Evolutionary conservation across 2,888 invertebrate species (phyloP).

Genomic region (Troides aeacus): DNA sequence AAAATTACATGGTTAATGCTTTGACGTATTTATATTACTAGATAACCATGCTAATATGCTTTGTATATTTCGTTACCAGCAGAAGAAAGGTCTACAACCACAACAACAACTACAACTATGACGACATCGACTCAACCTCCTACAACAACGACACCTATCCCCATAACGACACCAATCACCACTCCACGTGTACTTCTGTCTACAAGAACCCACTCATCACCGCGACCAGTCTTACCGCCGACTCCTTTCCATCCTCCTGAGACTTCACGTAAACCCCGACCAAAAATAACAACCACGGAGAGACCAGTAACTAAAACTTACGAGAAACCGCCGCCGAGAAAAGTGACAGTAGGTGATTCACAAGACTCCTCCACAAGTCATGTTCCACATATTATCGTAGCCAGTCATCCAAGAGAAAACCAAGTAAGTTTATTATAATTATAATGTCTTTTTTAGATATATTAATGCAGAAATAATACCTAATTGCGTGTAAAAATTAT

Average conservation of each 20-base stretch:
- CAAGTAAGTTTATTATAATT: constrained; percentile 75
- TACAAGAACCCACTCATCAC: constrained; percentile 47
- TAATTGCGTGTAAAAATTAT: no score
- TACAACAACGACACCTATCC: constrained; percentile 34
- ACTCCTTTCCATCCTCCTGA: constrained; percentile 42
- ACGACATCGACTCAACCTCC: constrained; percentile 23
- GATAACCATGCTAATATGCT: no score
- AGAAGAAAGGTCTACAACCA: constrained; percentile 68
- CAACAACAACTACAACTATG: constrained; percentile 42
- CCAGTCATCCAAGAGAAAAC: constrained; percentile 89
- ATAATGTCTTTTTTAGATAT: background rate
- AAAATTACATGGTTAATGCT: no score
- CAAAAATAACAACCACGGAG: constrained; percentile 60
- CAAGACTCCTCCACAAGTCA: constrained; percentile 69
- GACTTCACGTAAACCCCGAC: constrained; percentile 57
- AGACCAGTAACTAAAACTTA: constrained; percentile 65
- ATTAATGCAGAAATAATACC: no score
- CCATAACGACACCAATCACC: constrained; percentile 38
- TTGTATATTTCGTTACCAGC: constrained; percentile 41
- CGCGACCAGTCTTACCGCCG: constrained; percentile 45
- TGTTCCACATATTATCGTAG: constrained; percentile 80
- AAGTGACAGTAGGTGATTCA: constrained; percentile 56
- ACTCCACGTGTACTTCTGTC: constrained; percentile 46
- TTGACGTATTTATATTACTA: no score
- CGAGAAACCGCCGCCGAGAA: constrained; percentile 61